Conservation (phyloP, 2,888 invertebrate species). For the Leistus spinibarbis region DNA sequence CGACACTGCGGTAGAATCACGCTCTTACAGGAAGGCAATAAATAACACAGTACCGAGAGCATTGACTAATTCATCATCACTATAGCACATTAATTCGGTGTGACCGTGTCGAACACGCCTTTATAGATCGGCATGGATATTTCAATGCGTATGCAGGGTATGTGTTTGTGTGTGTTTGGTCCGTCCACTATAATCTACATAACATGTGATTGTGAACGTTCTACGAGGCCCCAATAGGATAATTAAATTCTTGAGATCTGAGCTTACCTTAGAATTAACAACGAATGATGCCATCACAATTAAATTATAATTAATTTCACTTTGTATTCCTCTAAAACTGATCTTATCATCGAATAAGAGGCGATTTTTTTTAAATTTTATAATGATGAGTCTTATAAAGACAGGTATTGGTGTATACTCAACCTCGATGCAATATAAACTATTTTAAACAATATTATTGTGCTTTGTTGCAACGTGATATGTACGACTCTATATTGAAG, state of each 20-base stretch:
- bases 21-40: slow-evolving; percentile 8
- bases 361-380: too few relatives aligned
- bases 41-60: slow-evolving; percentile 16
- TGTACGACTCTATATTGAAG: too few relatives aligned
- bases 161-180: background rate
- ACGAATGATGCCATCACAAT: background rate
- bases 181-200: slow-evolving; percentile 4
- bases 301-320: too few relatives aligned
- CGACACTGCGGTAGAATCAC: background rate
- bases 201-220: slow-evolving; percentile 1
- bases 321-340: too few relatives aligned
- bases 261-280: background rate
- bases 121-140: background rate
- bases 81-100: slow-evolving; percentile 19
- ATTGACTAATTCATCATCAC: slow-evolving; percentile 30
- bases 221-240: background rate
- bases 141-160: background rate
- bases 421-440: too few relatives aligned
- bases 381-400: too few relatives aligned
- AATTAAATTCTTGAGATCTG: background rate
- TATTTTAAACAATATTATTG: too few relatives aligned
- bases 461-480: too few relatives aligned
- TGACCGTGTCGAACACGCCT: slow-evolving; percentile 10
- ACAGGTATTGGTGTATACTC: too few relatives aligned
- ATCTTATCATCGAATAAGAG: too few relatives aligned